Conservation (phyloP, 2,797 vertebrate genomes). For the Lacerta viridis region DNA sequence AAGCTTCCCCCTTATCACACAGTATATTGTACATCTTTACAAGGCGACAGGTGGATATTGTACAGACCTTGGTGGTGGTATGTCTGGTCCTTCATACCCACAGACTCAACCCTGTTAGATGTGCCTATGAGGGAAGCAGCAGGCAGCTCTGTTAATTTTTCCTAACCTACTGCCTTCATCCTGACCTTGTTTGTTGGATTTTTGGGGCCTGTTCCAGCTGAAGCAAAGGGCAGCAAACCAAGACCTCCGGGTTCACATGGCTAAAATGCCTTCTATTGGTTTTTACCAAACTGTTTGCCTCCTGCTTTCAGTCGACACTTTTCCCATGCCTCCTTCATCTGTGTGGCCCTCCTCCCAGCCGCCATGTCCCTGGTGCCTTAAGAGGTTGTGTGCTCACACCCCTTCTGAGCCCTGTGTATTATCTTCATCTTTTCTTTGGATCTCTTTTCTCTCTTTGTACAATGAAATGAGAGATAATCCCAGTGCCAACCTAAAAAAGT, state of each 20-base stretch:
- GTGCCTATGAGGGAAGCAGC: not conserved
- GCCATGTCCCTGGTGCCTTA: slow-evolving; percentile 1
- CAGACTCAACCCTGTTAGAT: not conserved
- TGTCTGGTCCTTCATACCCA: not conserved
- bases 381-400: not conserved
- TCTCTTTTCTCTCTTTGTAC: not conserved
- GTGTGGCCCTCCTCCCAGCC: not conserved
- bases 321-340: too few relatives aligned
- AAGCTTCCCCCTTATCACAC: not conserved
- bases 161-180: not conserved
- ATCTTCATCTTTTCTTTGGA: not conserved
- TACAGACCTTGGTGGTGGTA: not conserved
- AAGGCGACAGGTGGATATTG: not conserved
- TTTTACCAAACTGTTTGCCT: slow-evolving; percentile 1
- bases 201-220: not conserved
- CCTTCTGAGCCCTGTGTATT: not conserved
- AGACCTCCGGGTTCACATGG: not conserved
- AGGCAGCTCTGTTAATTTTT: not conserved
- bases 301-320: not conserved
- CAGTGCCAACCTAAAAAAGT: not conserved
- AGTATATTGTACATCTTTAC: not conserved
- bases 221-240: not conserved
- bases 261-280: not conserved
- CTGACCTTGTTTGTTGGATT: not conserved
- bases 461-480: not conserved